A percentile compares a stretch with the other conserved stretches of the same genome.
Conservation (phyloP, 2,888 invertebrate genomes). For the Eristalinus aeneus region DNA sequence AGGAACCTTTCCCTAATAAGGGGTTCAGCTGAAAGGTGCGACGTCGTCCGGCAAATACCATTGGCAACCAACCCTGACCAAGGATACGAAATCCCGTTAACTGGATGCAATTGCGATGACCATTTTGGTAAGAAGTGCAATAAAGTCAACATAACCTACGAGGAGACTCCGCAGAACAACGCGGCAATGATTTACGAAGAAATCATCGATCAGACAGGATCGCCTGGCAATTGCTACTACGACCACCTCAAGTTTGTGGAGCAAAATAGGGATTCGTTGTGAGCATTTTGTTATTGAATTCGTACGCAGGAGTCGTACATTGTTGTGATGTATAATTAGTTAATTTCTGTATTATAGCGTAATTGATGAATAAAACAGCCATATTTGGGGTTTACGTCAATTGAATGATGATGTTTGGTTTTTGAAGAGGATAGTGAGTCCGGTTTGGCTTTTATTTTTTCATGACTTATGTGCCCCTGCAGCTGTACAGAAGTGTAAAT, state of each 20-base stretch:
- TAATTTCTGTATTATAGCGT: not conserved
- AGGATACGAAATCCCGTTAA: slow-evolving; percentile 77
- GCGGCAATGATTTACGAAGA: slow-evolving; percentile 77
- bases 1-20: slow-evolving; percentile 69
- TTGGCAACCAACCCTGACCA: slow-evolving; percentile 66
- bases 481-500: too few species aligned
- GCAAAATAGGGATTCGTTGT: slow-evolving; percentile 10
- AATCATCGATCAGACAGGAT: slow-evolving; percentile 73
- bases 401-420: too few species aligned
- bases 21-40: slow-evolving; percentile 75
- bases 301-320: not conserved
- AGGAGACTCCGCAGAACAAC: slow-evolving; percentile 73
- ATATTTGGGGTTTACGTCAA: not conserved
- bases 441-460: too few species aligned
- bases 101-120: slow-evolving; percentile 76
- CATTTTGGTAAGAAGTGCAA: slow-evolving; percentile 61
- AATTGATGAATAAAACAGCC: not conserved
- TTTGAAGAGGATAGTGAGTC: too few species aligned
- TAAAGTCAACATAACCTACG: slow-evolving; percentile 76
- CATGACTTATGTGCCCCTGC: too few species aligned
- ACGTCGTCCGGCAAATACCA: slow-evolving; percentile 75
- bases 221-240: slow-evolving; percentile 65
- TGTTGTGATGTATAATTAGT: not conserved
- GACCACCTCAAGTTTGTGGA: slow-evolving; percentile 71
- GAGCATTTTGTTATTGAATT: not conserved